Evolutionary conservation across 2,797 vertebrate genomes (phyloP).

Genomic region (Chiloscyllium punctatum): DNA sequence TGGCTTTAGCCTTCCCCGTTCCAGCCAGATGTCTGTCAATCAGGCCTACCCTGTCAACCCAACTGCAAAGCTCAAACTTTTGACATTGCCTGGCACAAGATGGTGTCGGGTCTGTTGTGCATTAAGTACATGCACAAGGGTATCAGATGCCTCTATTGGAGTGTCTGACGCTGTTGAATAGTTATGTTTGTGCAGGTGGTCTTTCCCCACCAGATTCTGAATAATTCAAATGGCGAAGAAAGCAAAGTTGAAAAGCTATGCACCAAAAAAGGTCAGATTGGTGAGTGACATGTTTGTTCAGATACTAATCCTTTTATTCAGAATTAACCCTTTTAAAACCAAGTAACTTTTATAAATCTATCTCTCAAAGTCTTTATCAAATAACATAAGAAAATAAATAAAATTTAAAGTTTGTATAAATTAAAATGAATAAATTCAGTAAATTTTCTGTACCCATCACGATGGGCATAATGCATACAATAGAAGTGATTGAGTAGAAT

Average conservation of each 20-base stretch:
- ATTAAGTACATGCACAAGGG: slow-evolving; percentile 32
- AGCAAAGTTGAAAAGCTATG: slow-evolving; percentile 34
- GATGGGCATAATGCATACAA: not conserved
- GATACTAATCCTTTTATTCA: slow-evolving; percentile 22
- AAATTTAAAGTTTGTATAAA: not conserved
- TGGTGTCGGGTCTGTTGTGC: slow-evolving; percentile 35
- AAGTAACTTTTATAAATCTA: not conserved
- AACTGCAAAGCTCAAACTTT: not conserved
- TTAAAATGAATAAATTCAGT: not conserved
- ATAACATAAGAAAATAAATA: not conserved
- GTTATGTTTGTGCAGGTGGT: slow-evolving; percentile 36
- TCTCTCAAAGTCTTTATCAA: not conserved
- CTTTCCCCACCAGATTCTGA: slow-evolving; percentile 26
- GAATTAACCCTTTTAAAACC: slow-evolving; percentile 25
- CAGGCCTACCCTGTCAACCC: slow-evolving; percentile 33
- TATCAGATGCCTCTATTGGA: slow-evolving; percentile 33
- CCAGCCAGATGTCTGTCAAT: slow-evolving; percentile 37
- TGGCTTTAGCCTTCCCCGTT: slow-evolving; percentile 29
- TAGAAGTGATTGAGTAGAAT: not conserved
- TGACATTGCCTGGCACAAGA: slow-evolving; percentile 26
- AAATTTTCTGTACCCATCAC: not conserved
- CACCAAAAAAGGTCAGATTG: slow-evolving; percentile 21
- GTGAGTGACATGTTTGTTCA: slow-evolving; percentile 33
- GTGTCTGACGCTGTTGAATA: not conserved
- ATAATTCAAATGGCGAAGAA: slow-evolving; percentile 27